Conservation (phyloP, 1,140 invertebrate species). For the Euwallacea fornicatus region DNA sequence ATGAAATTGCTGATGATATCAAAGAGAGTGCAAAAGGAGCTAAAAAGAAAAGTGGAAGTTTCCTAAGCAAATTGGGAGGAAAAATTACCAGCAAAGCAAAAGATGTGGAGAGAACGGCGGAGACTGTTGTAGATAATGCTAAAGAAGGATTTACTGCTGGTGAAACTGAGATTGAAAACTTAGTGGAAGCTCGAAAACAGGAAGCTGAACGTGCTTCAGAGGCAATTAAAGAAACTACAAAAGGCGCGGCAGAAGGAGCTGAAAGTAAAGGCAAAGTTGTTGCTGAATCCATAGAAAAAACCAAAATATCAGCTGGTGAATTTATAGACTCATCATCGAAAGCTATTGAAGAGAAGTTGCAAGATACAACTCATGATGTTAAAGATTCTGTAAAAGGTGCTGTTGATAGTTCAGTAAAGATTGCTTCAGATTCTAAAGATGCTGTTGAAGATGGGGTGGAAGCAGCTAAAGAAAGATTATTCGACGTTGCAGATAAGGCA, state of each 20-base stretch:
- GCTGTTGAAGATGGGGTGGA: too few relatives aligned
- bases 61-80: background rate
- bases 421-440: too few relatives aligned
- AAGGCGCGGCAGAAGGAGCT: background rate
- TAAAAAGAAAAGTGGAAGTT: background rate
- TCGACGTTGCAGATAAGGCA: background rate
- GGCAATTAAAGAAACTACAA: background rate
- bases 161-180: background rate
- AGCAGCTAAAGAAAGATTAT: background rate
- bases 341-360: constrained; percentile 27
- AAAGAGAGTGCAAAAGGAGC: constrained; percentile 4
- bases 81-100: background rate
- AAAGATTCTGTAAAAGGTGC: background rate
- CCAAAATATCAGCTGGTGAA: constrained; percentile 19
- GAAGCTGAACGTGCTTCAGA: background rate
- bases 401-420: too few relatives aligned
- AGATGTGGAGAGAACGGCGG: constrained; percentile 13
- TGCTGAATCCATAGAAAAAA: background rate
- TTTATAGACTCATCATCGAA: constrained; percentile 30
- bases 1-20: background rate
- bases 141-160: background rate
- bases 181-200: too few relatives aligned
- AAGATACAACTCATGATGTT: constrained; percentile 21
- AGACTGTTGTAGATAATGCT: constrained; percentile 13
- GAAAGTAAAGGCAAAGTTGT: background rate